Conservation (phyloP, 2,113 vertebrate species). For the Embiotoca jacksoni region DNA sequence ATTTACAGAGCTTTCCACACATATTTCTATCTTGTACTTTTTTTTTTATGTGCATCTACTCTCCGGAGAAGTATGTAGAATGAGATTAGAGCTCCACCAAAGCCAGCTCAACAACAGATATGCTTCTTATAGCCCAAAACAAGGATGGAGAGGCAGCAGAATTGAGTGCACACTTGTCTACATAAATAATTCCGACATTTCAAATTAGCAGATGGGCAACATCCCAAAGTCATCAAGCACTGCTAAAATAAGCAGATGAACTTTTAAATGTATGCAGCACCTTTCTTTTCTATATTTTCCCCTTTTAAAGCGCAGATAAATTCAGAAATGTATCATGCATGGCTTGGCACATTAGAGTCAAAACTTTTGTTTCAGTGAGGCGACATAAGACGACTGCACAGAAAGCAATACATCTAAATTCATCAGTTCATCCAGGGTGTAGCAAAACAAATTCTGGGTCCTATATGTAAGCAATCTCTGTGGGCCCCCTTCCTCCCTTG, state of each 20-base stretch:
- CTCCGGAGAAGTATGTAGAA: slow-evolving; percentile 34
- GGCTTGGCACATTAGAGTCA: neutral
- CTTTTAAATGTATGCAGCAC: slow-evolving; percentile 8
- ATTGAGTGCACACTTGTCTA: neutral
- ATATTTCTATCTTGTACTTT: slow-evolving; percentile 19
- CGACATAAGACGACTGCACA: neutral
- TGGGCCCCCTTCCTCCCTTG: no score
- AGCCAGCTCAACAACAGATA: slow-evolving; percentile 22
- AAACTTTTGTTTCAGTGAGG: neutral
- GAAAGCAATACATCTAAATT: slow-evolving; percentile 3
- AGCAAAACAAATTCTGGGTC: no score
- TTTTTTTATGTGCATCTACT: slow-evolving; percentile 20
- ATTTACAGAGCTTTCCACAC: slow-evolving; percentile 4
- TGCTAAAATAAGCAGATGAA: slow-evolving; percentile 12
- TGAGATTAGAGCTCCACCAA: slow-evolving; percentile 36
- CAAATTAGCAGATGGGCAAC: slow-evolving; percentile 18
- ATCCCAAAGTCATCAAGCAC: slow-evolving; percentile 28
- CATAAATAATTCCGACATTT: slow-evolving; percentile 35
- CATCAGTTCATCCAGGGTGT: neutral
- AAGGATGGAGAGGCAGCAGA: slow-evolving; percentile 6
- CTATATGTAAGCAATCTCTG: no score
- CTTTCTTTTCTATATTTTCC: neutral
- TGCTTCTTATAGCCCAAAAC: slow-evolving; percentile 8
- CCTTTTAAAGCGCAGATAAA: neutral
- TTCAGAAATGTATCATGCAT: neutral